Evolutionary conservation across 2,888 invertebrate species (phyloP), one percentile per base, ranked within the genome.

Genomic region (Eupeodes luniger): DNA sequence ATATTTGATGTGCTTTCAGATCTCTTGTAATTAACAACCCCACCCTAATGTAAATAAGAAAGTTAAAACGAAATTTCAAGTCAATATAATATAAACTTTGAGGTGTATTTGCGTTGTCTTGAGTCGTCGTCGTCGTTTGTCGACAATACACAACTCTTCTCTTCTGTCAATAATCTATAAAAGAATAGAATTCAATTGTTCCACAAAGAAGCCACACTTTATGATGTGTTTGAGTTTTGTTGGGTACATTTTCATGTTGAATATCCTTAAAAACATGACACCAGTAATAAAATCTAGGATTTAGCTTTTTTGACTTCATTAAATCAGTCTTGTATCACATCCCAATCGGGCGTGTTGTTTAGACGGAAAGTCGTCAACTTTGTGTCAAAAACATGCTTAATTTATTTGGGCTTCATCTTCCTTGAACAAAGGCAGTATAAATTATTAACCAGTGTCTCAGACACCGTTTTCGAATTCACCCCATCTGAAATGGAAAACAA

Each of bases 301-400:
- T 19, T 19, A 27, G 2, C 27, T 27, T 27, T 27, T 27, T 27
- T 27, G 27, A 27, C 27, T 27, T 27, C 27, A 40, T 5, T 40
- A 40, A 40, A 40, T 40, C 40, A 7, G 0, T 9, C 40, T 40
- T 40, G 40, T 40, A 9, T 40, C 40, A 40, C 40, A 40, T 40
- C 40, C 9, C 9, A 5, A 9, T 27, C 27, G 27, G 2, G 27
- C 27, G 27, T 27, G 27, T 27, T 27, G 3, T 27, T 27, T 27
- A 27, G 49, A n/a, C 27, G 14, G 53, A 27, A 77, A 74, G 12
- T 67, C 81, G 77, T 72, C 77, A 81, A 70, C 66, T 72, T 81
- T 61, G 36, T 53, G 85, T 85, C 85, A 85, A 36, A 47, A 59
- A 77, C 81, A 85, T 61, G 27, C 76, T 76, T 19, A 61, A 81